phyloP scores from a whole-genome alignment of 1,140 invertebrate species.

The Drosophila tsacasi region DNA sequence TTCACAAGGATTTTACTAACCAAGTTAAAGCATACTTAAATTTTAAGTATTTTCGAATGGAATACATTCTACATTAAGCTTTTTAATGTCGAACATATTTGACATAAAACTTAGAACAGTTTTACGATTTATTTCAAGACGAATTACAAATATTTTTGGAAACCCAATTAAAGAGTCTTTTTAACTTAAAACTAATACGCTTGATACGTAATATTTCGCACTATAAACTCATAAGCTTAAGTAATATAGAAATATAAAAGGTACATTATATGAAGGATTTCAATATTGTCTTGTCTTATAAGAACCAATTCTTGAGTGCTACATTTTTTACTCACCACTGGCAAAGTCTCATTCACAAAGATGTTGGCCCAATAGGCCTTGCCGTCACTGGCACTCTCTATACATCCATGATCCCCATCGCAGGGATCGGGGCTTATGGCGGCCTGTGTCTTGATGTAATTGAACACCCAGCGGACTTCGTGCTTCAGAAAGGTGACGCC shows the following conservation, averaged over 20 bases:
- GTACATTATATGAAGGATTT: neutral
- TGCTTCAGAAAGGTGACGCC: conserved; percentile 72
- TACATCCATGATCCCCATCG: conserved; percentile 71
- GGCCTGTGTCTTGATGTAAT: conserved; percentile 66
- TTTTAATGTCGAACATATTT: neutral
- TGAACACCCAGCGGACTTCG: conserved; percentile 74
- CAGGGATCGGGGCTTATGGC: conserved; percentile 77
- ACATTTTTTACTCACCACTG: conserved; percentile 59
- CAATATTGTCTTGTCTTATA: neutral
- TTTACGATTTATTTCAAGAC: neutral
- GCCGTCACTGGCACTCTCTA: conserved; percentile 60
- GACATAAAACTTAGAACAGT: too few species aligned
- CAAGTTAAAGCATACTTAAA: too few species aligned
- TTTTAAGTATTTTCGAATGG: too few species aligned
- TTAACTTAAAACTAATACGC: neutral
- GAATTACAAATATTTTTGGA: neutral
- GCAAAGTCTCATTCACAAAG: conserved; percentile 66
- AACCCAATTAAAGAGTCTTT: neutral
- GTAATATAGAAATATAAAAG: neutral
- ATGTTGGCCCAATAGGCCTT: conserved; percentile 75
- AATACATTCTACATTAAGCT: neutral
- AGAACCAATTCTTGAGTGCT: neutral
- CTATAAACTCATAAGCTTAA: neutral
- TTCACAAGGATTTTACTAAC: too few species aligned
- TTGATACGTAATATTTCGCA: neutral